phyloP scores from a whole-genome alignment of 2,888 invertebrate genomes.

The Amiota communis region DNA sequence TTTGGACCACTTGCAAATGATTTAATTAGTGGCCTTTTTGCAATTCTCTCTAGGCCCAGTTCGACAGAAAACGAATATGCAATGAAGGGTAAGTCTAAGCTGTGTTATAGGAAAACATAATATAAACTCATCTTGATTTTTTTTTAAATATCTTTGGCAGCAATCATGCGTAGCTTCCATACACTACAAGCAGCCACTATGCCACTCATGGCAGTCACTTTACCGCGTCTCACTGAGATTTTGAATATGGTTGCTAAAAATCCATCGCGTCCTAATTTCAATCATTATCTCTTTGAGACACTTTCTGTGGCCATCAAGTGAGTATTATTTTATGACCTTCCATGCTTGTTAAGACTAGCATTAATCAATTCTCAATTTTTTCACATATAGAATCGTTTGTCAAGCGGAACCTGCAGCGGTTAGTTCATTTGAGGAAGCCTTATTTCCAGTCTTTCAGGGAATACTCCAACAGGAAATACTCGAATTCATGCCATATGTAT shows the following conservation, averaged over 20 bases:
- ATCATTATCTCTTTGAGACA: slow-evolving; percentile 98
- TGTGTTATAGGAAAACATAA: background rate
- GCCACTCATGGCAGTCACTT: slow-evolving; percentile 84
- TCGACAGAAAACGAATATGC: slow-evolving; percentile 96
- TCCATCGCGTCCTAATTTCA: slow-evolving; percentile 97
- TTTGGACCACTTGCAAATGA: slow-evolving; percentile 80
- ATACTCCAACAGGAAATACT: slow-evolving; percentile 92
- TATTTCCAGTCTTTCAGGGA: slow-evolving; percentile 96
- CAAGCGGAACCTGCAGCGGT: slow-evolving; percentile 86
- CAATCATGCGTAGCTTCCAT: slow-evolving; percentile 91
- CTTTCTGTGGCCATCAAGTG: slow-evolving; percentile 90
- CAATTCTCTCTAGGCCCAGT: slow-evolving; percentile 80
- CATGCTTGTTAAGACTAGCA: background rate
- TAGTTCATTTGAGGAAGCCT: slow-evolving; percentile 88
- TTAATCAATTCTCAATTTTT: background rate
- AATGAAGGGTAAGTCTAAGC: slow-evolving; percentile 82
- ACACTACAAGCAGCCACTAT: slow-evolving; percentile 86
- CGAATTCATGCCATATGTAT: slow-evolving; percentile 99
- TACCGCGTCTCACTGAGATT: slow-evolving; percentile 90
- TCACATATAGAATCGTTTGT: slow-evolving; percentile 83
- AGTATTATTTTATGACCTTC: slow-evolving; percentile 63
- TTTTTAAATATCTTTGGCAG: slow-evolving; percentile 66
- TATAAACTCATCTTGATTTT: background rate
- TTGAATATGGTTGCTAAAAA: slow-evolving; percentile 89
- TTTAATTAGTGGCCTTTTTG: slow-evolving; percentile 85